Conservation (phyloP, 2,113 vertebrate species). For the Mungos mungo region DNA sequence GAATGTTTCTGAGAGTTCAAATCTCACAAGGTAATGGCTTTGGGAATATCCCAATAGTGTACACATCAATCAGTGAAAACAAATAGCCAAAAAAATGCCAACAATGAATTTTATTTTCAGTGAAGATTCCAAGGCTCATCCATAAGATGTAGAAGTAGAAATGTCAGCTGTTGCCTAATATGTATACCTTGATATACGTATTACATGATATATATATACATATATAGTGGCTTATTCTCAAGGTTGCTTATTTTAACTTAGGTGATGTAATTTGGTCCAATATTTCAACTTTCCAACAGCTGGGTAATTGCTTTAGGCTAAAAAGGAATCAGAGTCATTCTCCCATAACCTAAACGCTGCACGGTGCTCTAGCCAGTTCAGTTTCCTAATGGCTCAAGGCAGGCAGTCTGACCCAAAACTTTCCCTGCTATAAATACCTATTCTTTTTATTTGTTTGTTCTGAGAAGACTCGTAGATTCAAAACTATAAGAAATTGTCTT, state of each 20-base stretch:
- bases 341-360: background rate
- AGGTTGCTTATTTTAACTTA: conserved; percentile 54
- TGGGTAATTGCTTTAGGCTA: conserved; percentile 51
- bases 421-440: background rate
- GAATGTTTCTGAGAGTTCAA: background rate
- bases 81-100: background rate
- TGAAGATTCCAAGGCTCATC: background rate
- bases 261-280: conserved; percentile 34
- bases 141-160: conserved; percentile 18
- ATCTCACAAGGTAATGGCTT: background rate
- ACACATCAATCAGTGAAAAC: background rate
- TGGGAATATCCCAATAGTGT: background rate
- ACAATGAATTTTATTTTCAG: conserved; percentile 17
- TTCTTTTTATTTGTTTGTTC: background rate
- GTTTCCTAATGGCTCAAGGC: background rate
- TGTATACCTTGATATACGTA: background rate
- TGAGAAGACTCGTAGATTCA: background rate
- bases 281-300: conserved; percentile 58
- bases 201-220: background rate
- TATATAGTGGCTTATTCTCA: conserved; percentile 40
- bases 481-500: background rate
- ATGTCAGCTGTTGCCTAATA: conserved; percentile 22
- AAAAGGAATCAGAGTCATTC: background rate
- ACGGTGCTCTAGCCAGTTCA: background rate
- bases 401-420: background rate